These are phyloP conservation scores for Sarcophaga rosellei DNA, from an alignment of 2,888 invertebrate genomes.

Conservation along the genomic window DNA sequence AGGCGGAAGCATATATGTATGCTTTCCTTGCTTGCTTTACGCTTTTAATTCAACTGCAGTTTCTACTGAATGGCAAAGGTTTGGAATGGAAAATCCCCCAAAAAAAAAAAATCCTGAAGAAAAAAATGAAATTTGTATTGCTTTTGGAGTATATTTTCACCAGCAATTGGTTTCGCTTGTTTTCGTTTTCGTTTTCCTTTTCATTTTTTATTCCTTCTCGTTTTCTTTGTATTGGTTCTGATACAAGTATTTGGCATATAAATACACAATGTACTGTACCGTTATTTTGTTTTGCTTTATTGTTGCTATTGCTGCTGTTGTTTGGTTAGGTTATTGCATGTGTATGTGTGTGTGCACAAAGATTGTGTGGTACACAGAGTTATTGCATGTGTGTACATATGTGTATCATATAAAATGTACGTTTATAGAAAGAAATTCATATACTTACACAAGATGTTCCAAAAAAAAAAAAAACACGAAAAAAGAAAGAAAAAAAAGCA, in stretches of 20 bases:
- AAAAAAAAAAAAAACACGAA: neutral
- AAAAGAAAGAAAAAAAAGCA: neutral
- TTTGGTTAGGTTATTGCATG: no score
- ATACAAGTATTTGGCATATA: constrained; percentile 11
- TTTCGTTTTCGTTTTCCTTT: neutral
- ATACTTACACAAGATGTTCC: neutral
- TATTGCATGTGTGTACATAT: neutral
- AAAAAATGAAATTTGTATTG: neutral
- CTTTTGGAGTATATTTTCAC: constrained; percentile 6
- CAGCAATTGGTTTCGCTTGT: constrained; percentile 46
- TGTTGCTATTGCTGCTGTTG: no score
- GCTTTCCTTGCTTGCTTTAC: neutral
- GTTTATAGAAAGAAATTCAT: neutral
- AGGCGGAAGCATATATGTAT: neutral
- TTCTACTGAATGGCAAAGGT: neutral
- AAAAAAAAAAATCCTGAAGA: neutral
- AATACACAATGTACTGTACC: neutral
- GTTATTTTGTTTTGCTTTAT: neutral
- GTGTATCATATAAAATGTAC: neutral
- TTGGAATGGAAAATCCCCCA: neutral
- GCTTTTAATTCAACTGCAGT: neutral
- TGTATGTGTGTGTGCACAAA: no score
- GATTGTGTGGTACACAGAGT: neutral
- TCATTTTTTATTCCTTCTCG: neutral
- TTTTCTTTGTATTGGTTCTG: constrained; percentile 30